Evolutionary conservation across 2,797 vertebrate species (phyloP).

Genomic region (Pagetopsis macropterus): DNA sequence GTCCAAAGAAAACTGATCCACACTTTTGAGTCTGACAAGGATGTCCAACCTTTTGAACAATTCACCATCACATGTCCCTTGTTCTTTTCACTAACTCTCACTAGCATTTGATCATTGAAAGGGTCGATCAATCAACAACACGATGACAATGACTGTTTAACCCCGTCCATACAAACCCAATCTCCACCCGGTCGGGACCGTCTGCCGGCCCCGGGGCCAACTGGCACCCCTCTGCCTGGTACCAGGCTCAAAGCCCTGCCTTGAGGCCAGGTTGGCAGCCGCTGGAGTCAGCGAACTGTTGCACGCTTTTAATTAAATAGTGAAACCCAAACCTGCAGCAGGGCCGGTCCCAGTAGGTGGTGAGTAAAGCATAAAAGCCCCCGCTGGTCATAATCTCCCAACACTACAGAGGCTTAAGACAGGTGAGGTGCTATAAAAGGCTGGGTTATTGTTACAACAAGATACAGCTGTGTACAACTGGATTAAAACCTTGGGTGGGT

Average conservation of each 20-base stretch:
- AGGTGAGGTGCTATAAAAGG: constrained; percentile 24
- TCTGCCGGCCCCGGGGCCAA: constrained; percentile 36
- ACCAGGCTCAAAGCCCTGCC: constrained; percentile 57
- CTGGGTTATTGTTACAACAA: constrained; percentile 32
- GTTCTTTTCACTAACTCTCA: constrained; percentile 38
- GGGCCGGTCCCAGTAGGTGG: constrained; percentile 50
- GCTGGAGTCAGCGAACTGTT: constrained; percentile 75
- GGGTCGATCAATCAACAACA: constrained; percentile 32
- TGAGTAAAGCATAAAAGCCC: constrained; percentile 65
- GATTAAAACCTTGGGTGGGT: not conserved
- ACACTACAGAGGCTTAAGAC: constrained; percentile 43
- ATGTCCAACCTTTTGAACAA: constrained; percentile 23
- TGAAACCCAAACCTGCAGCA: constrained; percentile 73
- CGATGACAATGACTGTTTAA: constrained; percentile 38
- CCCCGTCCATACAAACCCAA: constrained; percentile 19
- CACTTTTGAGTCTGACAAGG: constrained; percentile 10
- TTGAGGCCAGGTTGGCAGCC: constrained; percentile 65
- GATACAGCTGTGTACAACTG: not conserved
- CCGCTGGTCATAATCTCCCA: constrained; percentile 58
- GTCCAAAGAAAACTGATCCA: constrained; percentile 19
- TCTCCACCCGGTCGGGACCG: constrained; percentile 16
- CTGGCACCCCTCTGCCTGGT: constrained; percentile 51
- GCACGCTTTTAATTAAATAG: constrained; percentile 84
- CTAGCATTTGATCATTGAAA: constrained; percentile 26
- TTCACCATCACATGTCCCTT: not conserved